phyloP scores from a whole-genome alignment of 2,113 vertebrate species.

The Corydoras maculifer region DNA sequence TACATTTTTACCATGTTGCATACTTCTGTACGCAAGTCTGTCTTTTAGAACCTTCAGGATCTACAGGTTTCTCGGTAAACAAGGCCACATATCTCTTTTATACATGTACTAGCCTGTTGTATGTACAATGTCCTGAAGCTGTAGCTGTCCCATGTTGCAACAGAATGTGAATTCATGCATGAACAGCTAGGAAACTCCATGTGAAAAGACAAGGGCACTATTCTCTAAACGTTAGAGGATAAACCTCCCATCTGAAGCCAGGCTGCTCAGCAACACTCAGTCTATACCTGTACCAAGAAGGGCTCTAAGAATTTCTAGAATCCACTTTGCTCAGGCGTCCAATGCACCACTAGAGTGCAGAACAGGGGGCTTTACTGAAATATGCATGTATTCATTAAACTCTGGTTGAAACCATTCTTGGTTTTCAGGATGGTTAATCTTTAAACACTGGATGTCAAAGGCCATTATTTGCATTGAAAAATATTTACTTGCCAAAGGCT shows the following conservation, averaged over 20 bases:
- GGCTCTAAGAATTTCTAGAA: constrained; percentile 22
- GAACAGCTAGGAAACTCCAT: no score
- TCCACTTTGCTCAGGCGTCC: not conserved
- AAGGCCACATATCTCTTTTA: no score
- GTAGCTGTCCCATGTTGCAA: no score
- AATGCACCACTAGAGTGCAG: not conserved
- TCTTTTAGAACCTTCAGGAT: no score
- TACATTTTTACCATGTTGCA: no score
- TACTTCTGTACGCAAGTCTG: no score
- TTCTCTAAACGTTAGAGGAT: no score
- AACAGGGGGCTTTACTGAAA: constrained; percentile 2
- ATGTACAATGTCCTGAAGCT: no score
- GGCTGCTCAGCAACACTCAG: constrained; percentile 12
- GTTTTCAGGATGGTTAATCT: not conserved
- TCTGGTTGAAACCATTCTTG: not conserved
- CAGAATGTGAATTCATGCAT: no score
- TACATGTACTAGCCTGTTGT: no score
- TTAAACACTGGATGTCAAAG: constrained; percentile 5
- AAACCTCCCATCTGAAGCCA: constrained; percentile 2
- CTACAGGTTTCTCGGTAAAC: no score
- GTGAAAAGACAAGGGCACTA: no score
- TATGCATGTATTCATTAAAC: constrained; percentile 18
- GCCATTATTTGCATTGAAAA: not conserved
- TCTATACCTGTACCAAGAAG: constrained; percentile 24
- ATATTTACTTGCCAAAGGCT: constrained; percentile 8